phyloP scores from a whole-genome alignment of 2,888 invertebrate genomes.

The Ophion costatus region DNA sequence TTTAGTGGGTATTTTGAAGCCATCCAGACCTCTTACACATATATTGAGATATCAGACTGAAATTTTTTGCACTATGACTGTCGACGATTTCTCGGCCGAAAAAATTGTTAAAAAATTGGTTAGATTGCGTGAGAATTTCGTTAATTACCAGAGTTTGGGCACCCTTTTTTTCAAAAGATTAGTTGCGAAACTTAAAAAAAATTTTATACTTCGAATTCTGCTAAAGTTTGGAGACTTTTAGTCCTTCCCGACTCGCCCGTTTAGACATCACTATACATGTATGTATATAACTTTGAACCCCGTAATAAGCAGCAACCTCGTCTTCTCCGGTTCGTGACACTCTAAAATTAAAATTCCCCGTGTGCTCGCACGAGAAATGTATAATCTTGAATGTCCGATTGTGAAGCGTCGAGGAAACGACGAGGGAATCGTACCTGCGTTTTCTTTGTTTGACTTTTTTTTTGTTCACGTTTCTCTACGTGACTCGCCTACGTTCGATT shows the following conservation, averaged over 20 bases:
- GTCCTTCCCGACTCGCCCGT: background rate
- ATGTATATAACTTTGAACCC: background rate
- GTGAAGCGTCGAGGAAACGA: slow-evolving; percentile 35
- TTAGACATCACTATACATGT: background rate
- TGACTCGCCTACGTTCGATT: slow-evolving; percentile 48
- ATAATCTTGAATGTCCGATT: slow-evolving; percentile 52
- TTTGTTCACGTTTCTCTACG: slow-evolving; percentile 44
- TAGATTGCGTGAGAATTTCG: too few species aligned
- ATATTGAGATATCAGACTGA: too few species aligned
- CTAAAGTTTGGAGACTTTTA: too few species aligned
- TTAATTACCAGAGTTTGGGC: too few species aligned
- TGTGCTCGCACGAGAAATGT: slow-evolving; percentile 17
- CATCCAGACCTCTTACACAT: too few species aligned
- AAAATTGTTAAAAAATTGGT: too few species aligned
- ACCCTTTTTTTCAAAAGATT: too few species aligned
- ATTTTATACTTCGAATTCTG: too few species aligned
- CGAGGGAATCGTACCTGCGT: slow-evolving; percentile 8
- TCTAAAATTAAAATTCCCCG: slow-evolving; percentile 56
- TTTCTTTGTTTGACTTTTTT: slow-evolving; percentile 34
- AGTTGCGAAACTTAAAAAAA: too few species aligned
- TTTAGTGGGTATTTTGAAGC: too few species aligned
- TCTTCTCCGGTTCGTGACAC: slow-evolving; percentile 36
- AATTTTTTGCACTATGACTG: too few species aligned
- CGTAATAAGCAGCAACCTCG: background rate
- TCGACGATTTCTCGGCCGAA: too few species aligned